A percentile compares a stretch with the other conserved stretches of the same genome.
Evolutionary conservation across 2,888 invertebrate genomes (phyloP).

Genomic region (Hofmannophila pseudospretella): DNA sequence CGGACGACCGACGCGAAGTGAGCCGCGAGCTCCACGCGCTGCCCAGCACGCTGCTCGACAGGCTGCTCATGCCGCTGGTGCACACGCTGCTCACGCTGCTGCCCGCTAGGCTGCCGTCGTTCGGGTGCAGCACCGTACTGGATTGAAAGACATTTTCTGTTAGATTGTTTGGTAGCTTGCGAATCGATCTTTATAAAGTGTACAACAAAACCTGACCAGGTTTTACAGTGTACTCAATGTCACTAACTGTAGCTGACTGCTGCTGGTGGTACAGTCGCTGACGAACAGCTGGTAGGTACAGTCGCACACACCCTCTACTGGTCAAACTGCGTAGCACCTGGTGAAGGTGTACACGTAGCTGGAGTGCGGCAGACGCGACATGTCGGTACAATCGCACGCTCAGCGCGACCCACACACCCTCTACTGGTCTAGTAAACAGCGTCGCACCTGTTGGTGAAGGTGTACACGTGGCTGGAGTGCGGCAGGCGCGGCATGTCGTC

Average conservation of each 20-base stretch:
- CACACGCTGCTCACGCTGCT: slow-evolving; percentile 80
- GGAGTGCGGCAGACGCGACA: slow-evolving; percentile 86
- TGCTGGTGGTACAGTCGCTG: too few species aligned
- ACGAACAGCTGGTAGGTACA: too few species aligned
- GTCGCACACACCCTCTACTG: too few species aligned
- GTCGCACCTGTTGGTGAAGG: slow-evolving; percentile 87
- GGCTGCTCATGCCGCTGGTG: slow-evolving; percentile 78
- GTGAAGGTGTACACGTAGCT: slow-evolving; percentile 91
- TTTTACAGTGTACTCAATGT: too few species aligned
- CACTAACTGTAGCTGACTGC: too few species aligned
- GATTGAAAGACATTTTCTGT: slow-evolving; percentile 15
- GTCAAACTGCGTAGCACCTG: too few species aligned
- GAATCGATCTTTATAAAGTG: background rate
- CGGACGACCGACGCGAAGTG: slow-evolving; percentile 76
- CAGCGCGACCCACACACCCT: slow-evolving; percentile 90
- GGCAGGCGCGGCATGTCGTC: slow-evolving; percentile 87
- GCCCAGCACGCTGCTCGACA: slow-evolving; percentile 62
- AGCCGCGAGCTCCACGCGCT: slow-evolving; percentile 82
- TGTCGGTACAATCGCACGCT: slow-evolving; percentile 83
- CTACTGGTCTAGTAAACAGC: slow-evolving; percentile 80
- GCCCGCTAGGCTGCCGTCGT: slow-evolving; percentile 86
- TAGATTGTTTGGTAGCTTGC: background rate
- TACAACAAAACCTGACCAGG: too few species aligned
- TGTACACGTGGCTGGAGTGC: slow-evolving; percentile 87
- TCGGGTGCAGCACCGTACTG: slow-evolving; percentile 93